These are phyloP conservation scores for Cyprichromis sp. DNA, from an alignment of 2,113 vertebrate genomes.

Conservation along the genomic window DNA sequence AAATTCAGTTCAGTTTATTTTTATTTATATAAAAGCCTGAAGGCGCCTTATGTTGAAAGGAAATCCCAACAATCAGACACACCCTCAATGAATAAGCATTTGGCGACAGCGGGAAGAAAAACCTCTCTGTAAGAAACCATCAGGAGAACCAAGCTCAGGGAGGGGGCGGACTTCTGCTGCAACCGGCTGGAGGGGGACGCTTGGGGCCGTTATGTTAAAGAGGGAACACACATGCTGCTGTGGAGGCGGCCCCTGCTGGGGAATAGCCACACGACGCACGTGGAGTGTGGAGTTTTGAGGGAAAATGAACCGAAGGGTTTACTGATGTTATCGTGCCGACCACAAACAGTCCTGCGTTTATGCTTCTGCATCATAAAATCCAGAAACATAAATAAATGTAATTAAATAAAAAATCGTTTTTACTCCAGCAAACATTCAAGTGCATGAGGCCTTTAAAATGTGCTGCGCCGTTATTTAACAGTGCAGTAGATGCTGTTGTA, in stretches of 20 bases:
- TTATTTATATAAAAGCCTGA: neutral
- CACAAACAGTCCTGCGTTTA: neutral
- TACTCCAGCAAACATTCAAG: neutral
- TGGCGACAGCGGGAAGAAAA: neutral
- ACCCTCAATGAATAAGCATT: neutral
- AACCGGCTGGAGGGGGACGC: neutral
- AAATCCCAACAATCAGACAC: neutral
- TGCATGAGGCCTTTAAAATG: neutral
- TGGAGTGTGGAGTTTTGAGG: neutral
- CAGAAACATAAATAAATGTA: neutral
- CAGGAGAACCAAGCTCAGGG: neutral
- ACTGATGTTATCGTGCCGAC: neutral
- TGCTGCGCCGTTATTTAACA: neutral
- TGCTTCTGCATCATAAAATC: neutral
- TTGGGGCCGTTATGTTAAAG: neutral
- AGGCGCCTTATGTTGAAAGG: rapidly evolving
- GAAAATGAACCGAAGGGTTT: neutral
- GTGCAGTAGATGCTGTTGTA: neutral
- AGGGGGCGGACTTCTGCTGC: neutral
- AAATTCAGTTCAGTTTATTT: neutral
- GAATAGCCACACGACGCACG: rapidly evolving
- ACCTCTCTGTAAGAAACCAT: neutral
- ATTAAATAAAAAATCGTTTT: neutral
- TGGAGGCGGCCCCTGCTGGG: neutral
- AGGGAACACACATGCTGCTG: neutral